Evolutionary conservation across 2,113 vertebrate genomes (phyloP).

Genomic region (Holacanthus passer): DNA sequence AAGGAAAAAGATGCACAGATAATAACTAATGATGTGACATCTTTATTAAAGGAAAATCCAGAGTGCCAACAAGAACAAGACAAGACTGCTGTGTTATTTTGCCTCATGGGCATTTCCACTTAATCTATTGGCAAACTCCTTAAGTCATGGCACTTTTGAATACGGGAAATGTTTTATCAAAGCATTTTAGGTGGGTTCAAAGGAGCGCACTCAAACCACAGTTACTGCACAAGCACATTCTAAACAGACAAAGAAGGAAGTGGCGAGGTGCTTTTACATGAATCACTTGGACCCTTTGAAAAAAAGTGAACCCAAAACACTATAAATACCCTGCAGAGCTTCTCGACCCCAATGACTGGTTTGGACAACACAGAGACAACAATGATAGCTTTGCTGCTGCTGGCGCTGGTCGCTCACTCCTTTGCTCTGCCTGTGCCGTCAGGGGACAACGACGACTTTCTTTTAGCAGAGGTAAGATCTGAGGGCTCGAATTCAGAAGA

Average conservation of each 20-base stretch:
- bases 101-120: background rate
- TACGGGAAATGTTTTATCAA: slow-evolving; percentile 9
- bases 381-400: slow-evolving; percentile 66
- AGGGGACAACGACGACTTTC: slow-evolving; percentile 46
- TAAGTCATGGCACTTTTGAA: background rate
- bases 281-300: slow-evolving; percentile 68
- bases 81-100: background rate
- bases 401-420: slow-evolving; percentile 54
- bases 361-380: slow-evolving; percentile 52
- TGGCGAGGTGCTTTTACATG: slow-evolving; percentile 82
- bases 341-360: slow-evolving; percentile 36
- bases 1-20: background rate
- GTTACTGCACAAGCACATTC: slow-evolving; percentile 57
- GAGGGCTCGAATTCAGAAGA: background rate
- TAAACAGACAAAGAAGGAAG: slow-evolving; percentile 67
- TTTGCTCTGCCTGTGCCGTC: slow-evolving; percentile 59
- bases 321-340: slow-evolving; percentile 73
- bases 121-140: background rate
- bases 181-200: slow-evolving; percentile 29
- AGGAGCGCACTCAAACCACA: slow-evolving; percentile 53
- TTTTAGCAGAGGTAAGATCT: slow-evolving; percentile 77
- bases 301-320: slow-evolving; percentile 15
- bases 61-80: background rate
- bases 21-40: background rate
- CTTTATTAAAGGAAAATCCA: background rate